Base-by-base conservation (phyloP, 2,113 vertebrate species). In the Corythoichthys haematopterus region DNA sequence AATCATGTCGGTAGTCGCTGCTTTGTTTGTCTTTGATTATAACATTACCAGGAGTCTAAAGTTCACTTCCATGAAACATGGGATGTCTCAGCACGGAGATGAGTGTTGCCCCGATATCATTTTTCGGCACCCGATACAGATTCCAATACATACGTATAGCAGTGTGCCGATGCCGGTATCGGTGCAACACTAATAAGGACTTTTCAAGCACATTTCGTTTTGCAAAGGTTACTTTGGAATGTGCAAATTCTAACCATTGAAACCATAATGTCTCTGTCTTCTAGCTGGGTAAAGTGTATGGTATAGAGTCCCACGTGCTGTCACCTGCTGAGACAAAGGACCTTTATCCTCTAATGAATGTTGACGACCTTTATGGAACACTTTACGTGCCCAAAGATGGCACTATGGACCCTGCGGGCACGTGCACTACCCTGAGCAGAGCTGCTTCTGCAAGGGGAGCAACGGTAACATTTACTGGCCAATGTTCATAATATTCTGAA, bases 331-430 rank as follows among this genome's bases (percentile, higher is more conserved):
- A 99, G 85, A 98, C 97, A 61, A 98, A 98, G 77, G 91, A 93
- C 3, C 87, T 99, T 68, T 99, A 99, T 71, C 97, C 97, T 0
- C 91, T 98, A 80, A 98, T 99, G 97, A 98, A 98, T 0, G 86
- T 94, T 0, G 84, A 89, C 0, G 97, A 98, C 80, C 94, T 99
- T 0, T 98, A 95, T 0, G 97, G 97, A 65, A 98, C 95, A 0
- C 88, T 99, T 12, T 98, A 98, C 0, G 97, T 99, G 7, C 97
- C 97, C 0, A 94, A 93, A 37, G 97, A 99, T 0, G 97, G 97
- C 13, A 98, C 96, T 66, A 95, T 98, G 94, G 97, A 98, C 83
- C 97, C 97, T 0, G 96, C 96, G 0, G 97, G 97, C 40, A 98
- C 95, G 83, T 98, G 97, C 35, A 92, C 93, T 0, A 91, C 94